Conservation (phyloP, 2,113 vertebrate species). For the Todiramphus chloris region DNA sequence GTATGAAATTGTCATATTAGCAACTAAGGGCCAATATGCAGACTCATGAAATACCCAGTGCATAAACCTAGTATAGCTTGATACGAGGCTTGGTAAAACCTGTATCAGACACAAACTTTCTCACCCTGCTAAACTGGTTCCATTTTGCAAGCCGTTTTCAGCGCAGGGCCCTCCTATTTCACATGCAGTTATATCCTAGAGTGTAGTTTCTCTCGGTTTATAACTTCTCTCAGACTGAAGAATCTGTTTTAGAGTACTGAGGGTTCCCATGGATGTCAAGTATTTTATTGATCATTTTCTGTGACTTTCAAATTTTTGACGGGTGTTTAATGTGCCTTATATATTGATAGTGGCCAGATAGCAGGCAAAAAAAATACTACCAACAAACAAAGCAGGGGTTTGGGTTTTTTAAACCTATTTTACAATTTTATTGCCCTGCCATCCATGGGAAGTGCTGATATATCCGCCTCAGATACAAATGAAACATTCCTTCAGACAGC, state of each 20-base stretch:
- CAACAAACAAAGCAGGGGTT: not conserved
- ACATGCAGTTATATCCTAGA: not conserved
- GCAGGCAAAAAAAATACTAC: not conserved
- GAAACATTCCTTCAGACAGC: slow-evolving; percentile 44
- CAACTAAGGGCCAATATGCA: not conserved
- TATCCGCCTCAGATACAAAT: slow-evolving; percentile 36
- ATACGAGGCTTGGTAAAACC: not conserved
- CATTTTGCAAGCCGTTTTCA: not conserved
- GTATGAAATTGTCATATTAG: not conserved
- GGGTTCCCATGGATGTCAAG: not conserved
- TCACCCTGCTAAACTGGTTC: not conserved
- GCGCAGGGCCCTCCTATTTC: not conserved
- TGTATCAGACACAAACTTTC: not conserved
- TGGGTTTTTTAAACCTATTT: not conserved
- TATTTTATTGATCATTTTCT: not conserved
- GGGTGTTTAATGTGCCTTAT: not conserved
- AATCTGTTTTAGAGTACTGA: not conserved
- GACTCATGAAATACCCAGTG: fast-evolving
- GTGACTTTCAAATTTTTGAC: not conserved
- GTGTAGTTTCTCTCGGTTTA: not conserved
- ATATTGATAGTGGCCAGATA: not conserved
- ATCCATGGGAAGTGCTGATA: slow-evolving; percentile 21
- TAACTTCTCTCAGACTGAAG: not conserved
- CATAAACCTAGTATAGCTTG: not conserved
- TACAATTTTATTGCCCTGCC: slow-evolving; percentile 20